A percentile compares a stretch with the other conserved stretches of the same genome.
Evolutionary conservation across 1,140 invertebrate species (phyloP).

Genomic region (Drosophila aff.): DNA sequence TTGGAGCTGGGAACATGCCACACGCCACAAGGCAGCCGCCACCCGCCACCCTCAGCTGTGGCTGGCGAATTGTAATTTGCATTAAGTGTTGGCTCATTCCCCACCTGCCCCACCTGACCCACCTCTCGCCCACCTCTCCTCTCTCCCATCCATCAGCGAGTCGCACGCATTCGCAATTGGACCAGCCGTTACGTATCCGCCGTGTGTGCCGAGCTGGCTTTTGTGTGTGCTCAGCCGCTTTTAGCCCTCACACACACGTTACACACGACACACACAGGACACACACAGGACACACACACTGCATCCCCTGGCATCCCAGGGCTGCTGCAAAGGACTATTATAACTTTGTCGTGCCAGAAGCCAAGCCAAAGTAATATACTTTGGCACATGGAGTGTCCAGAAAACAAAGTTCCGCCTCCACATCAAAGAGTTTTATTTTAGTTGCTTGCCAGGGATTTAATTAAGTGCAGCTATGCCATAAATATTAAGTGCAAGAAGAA

Average conservation of each 20-base stretch:
- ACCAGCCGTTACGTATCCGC: conserved; percentile 42
- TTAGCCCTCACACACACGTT: neutral
- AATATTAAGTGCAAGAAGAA: conserved; percentile 51
- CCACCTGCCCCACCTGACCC: neutral
- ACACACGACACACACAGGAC: neutral
- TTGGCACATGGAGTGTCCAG: conserved; percentile 58
- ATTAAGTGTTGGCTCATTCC: conserved; percentile 73
- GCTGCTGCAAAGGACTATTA: conserved; percentile 71
- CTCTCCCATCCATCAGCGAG: neutral
- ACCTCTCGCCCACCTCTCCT: too few relatives aligned
- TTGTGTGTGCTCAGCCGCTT: conserved; percentile 33
- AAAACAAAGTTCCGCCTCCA: conserved; percentile 43
- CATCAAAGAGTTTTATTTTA: conserved; percentile 54
- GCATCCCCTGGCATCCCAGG: neutral
- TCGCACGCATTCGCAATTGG: conserved; percentile 46
- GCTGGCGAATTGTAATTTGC: conserved; percentile 77
- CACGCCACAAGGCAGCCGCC: neutral
- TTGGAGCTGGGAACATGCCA: conserved; percentile 27
- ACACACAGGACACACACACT: conserved; percentile 9
- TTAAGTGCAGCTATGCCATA: conserved; percentile 52
- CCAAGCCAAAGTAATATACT: conserved; percentile 61
- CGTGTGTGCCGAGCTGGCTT: conserved; percentile 16
- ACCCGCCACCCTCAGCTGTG: conserved; percentile 30
- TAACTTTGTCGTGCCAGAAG: conserved; percentile 72
- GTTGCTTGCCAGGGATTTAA: conserved; percentile 50